Evolutionary conservation across 2,113 vertebrate genomes (phyloP).

Genomic region (Hassar affinis): DNA sequence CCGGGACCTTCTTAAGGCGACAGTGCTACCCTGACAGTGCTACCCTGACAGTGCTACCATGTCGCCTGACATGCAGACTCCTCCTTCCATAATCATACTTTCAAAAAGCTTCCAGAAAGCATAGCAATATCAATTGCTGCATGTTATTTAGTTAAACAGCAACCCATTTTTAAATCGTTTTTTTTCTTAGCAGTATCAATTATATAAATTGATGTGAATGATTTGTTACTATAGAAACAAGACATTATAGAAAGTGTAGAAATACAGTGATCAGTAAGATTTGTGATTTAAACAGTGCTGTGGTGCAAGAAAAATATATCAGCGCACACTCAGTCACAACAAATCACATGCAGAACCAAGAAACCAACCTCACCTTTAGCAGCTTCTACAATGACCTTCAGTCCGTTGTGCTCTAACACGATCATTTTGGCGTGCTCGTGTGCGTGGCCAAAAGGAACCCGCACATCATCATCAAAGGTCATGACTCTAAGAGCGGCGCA

Average conservation of each 20-base stretch:
- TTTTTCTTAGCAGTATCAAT: too few relatives aligned
- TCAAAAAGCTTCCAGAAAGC: neutral
- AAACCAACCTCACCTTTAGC: conserved; percentile 79
- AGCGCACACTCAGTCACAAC: neutral
- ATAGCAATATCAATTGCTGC: neutral
- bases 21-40: too few relatives aligned
- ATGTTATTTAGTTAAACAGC: neutral
- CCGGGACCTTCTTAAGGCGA: too few relatives aligned
- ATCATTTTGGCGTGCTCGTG: conserved; percentile 92
- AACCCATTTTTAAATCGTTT: neutral
- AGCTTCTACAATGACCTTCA: conserved; percentile 85
- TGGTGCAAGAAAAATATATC: neutral
- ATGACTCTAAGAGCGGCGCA: conserved; percentile 80
- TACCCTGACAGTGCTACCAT: too few relatives aligned
- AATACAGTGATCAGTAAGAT: neutral
- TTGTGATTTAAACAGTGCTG: neutral
- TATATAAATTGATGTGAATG: too few relatives aligned
- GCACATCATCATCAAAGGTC: conserved; percentile 92
- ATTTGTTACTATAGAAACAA: neutral
- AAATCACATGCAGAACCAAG: neutral
- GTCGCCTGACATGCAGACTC: too few relatives aligned
- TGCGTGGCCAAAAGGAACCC: conserved; percentile 87
- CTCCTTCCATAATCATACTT: neutral
- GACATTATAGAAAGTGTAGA: neutral
- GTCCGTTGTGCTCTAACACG: conserved; percentile 81